phyloP scores from a whole-genome alignment of 2,888 invertebrate genomes.

The Athalia circularis region DNA sequence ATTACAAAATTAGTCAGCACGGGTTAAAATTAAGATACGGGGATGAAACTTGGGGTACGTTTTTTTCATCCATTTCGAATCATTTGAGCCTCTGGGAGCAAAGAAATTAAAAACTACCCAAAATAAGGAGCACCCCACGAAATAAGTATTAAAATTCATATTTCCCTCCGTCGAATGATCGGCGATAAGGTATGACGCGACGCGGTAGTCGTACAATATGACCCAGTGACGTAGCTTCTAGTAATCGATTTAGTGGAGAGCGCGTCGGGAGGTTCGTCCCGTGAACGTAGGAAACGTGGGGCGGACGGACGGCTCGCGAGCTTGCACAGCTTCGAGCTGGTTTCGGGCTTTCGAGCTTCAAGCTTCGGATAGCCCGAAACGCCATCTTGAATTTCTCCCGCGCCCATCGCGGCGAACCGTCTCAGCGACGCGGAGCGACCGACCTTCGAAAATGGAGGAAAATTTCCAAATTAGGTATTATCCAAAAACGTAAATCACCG shows the following conservation, averaged over 20 bases:
- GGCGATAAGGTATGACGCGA: constrained; percentile 17
- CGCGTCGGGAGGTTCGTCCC: constrained; percentile 16
- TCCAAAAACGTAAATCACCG: too few species aligned
- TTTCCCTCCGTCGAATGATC: background rate
- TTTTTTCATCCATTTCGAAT: too few species aligned
- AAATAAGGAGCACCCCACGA: too few species aligned
- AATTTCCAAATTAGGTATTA: too few species aligned
- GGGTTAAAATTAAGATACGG: too few species aligned
- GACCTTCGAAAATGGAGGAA: too few species aligned
- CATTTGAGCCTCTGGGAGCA: too few species aligned
- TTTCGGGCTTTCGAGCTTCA: constrained; percentile 13
- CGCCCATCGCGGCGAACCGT: constrained; percentile 43
- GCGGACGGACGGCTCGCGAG: background rate
- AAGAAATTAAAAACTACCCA: too few species aligned
- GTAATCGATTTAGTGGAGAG: constrained; percentile 46
- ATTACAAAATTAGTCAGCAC: too few species aligned
- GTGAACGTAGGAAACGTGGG: constrained; percentile 6
- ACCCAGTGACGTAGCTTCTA: constrained; percentile 49
- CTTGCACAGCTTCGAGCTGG: too few species aligned
- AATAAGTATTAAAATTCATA: background rate
- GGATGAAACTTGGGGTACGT: too few species aligned
- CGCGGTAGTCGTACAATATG: constrained; percentile 38
- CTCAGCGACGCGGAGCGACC: too few species aligned
- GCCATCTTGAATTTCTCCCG: constrained; percentile 48
- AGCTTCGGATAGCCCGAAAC: constrained; percentile 1